A percentile compares a stretch with the other conserved stretches of the same genome.
Conservation (phyloP, 2,797 vertebrate genomes). For the Hephaestus fuliginosus region DNA sequence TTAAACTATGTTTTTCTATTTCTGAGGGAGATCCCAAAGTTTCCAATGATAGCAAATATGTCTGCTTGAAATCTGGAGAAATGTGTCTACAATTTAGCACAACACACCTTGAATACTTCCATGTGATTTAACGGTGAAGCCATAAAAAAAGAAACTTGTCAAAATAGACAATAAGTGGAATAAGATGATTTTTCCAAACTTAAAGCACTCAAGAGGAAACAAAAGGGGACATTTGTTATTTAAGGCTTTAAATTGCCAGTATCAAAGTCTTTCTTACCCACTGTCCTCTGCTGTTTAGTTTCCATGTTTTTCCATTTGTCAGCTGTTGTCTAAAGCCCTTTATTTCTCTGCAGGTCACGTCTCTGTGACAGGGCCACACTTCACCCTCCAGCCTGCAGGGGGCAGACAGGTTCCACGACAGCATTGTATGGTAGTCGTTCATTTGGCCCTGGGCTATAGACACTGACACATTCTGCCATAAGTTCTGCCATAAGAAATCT, state of each 20-base stretch:
- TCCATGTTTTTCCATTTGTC: conserved; percentile 58
- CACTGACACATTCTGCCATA: conserved; percentile 74
- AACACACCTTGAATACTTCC: background rate
- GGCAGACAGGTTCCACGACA: conserved; percentile 84
- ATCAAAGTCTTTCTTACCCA: conserved; percentile 76
- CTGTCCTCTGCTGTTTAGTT: conserved; percentile 60
- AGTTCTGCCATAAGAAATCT: conserved; percentile 67
- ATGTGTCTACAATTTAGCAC: background rate
- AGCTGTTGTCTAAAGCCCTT: conserved; percentile 56
- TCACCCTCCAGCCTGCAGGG: conserved; percentile 86
- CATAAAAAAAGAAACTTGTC: background rate
- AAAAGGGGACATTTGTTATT: background rate
- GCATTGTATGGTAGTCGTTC: conserved; percentile 25
- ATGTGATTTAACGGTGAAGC: background rate
- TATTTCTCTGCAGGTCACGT: conserved; percentile 63
- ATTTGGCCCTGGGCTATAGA: conserved; percentile 57
- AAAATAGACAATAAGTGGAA: background rate
- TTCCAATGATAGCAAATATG: background rate
- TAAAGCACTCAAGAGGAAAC: background rate
- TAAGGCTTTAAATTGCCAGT: background rate
- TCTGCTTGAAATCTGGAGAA: background rate
- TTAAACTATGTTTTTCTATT: background rate
- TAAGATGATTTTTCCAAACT: background rate
- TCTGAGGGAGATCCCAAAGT: background rate
- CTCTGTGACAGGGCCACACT: conserved; percentile 84